Evolutionary conservation across 2,888 invertebrate species (phyloP).

Genomic region (Lasius fuliginosus): DNA sequence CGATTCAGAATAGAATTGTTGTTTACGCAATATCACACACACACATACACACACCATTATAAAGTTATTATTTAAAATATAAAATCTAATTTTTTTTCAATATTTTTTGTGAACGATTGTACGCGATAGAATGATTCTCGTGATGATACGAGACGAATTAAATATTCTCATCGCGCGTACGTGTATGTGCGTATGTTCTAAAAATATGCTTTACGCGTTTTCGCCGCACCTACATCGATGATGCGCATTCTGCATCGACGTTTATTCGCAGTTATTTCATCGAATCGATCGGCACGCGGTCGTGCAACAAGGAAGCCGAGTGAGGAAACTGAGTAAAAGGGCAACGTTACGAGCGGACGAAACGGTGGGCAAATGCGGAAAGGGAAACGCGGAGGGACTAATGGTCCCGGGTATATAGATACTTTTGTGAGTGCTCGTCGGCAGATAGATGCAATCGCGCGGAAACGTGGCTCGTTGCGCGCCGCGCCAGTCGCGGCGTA

Average conservation of each 20-base stretch:
- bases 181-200: neutral
- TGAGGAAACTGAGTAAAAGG: constrained; percentile 44
- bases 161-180: neutral
- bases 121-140: neutral
- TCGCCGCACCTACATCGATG: constrained; percentile 41
- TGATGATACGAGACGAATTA: neutral
- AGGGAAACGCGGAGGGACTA: constrained; percentile 44
- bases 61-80: neutral
- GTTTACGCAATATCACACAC: neutral
- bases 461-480: constrained; percentile 59
- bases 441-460: constrained; percentile 63
- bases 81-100: neutral
- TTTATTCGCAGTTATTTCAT: constrained; percentile 46
- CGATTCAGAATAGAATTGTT: neutral
- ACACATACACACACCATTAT: neutral
- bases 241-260: constrained; percentile 30
- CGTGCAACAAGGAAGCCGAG: constrained; percentile 38
- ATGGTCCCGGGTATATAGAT: constrained; percentile 44
- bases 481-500: constrained; percentile 39
- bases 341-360: constrained; percentile 21
- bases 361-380: constrained; percentile 30
- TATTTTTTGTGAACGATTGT: neutral
- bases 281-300: constrained; percentile 27
- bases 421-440: constrained; percentile 53
- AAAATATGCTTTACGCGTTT: constrained; percentile 47